phyloP scores from a whole-genome alignment of 2,797 vertebrate genomes.

The Ctenochaetus hawaiiensis region DNA sequence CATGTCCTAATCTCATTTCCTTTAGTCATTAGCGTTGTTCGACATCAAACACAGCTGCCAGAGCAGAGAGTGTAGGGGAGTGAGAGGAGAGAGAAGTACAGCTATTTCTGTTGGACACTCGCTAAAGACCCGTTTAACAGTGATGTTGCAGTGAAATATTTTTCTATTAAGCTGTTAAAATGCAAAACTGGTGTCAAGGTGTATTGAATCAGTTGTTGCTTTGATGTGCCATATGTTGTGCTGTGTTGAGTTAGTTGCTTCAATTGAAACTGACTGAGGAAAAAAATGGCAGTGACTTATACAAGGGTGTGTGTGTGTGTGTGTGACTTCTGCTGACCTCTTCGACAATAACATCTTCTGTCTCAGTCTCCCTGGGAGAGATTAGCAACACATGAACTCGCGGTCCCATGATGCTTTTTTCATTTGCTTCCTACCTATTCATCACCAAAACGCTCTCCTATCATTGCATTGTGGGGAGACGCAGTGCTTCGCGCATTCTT shows the following conservation, averaged over 20 bases:
- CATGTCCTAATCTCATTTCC: conserved; percentile 79
- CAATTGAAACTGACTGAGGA: conserved; percentile 19
- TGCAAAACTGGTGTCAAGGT: conserved; percentile 7
- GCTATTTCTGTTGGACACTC: conserved; percentile 64
- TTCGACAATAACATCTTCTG: conserved; percentile 65
- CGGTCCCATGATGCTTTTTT: conserved; percentile 75
- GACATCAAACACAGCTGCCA: conserved; percentile 76
- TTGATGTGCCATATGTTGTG: conserved; percentile 15
- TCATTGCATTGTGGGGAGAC: conserved; percentile 54
- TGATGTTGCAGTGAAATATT: conserved; percentile 42
- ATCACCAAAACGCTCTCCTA: conserved; percentile 50
- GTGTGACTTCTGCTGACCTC: conserved; percentile 60
- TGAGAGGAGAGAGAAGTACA: conserved; percentile 31
- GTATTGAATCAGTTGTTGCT: conserved; percentile 41
- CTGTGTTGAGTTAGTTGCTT: conserved; percentile 14
- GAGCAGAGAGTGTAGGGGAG: conserved; percentile 39
- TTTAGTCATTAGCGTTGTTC: conserved; percentile 78
- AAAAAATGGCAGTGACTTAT: conserved; percentile 6
- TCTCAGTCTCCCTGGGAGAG: conserved; percentile 61
- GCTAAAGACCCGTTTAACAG: conserved; percentile 64
- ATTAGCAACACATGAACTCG: conserved; percentile 71
- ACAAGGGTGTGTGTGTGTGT: conserved; percentile 27
- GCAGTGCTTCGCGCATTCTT: conserved; percentile 56
- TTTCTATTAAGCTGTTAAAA: conserved; percentile 55
- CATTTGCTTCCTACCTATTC: conserved; percentile 74